Evolutionary conservation across 1,140 invertebrate species (phyloP).

Genomic region (Centruroides sculpturatus): DNA sequence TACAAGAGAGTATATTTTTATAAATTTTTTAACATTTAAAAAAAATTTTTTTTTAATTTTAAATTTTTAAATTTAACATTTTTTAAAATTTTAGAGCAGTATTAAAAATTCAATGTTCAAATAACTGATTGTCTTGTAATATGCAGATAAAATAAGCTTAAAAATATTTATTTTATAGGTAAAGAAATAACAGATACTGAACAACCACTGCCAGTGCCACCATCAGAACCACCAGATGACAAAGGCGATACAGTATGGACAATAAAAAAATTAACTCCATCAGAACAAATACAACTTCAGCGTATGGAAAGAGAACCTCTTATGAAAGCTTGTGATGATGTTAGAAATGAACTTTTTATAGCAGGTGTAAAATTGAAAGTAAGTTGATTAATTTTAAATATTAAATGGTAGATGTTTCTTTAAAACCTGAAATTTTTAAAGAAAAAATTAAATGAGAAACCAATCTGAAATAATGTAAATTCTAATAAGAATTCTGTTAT

Average conservation of each 20-base stretch:
- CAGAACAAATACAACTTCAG: conserved; percentile 14
- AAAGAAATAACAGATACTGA: background rate
- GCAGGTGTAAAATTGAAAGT: conserved; percentile 38
- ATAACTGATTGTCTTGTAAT: too few relatives aligned
- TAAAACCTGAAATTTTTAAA: background rate
- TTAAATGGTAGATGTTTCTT: background rate
- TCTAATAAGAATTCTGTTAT: too few relatives aligned
- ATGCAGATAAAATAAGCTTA: background rate
- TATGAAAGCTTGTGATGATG: conserved; percentile 52
- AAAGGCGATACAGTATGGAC: conserved; percentile 1
- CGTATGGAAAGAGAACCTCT: conserved; percentile 34
- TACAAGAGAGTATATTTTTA: too few relatives aligned
- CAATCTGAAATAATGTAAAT: too few relatives aligned
- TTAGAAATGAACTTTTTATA: conserved; percentile 44
- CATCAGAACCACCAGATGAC: conserved; percentile 5
- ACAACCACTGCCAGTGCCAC: background rate
- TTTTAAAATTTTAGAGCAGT: too few relatives aligned
- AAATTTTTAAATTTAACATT: too few relatives aligned
- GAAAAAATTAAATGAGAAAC: too few relatives aligned
- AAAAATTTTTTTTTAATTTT: too few relatives aligned
- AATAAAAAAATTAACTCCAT: conserved; percentile 18
- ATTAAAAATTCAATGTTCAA: too few relatives aligned
- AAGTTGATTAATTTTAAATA: background rate
- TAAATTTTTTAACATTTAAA: too few relatives aligned
- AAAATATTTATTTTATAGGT: background rate